A percentile compares a stretch with the other conserved stretches of the same genome.
These are phyloP conservation scores for Euglossa dilemma DNA, from an alignment of 1,140 invertebrate genomes.

Conservation along the genomic window DNA sequence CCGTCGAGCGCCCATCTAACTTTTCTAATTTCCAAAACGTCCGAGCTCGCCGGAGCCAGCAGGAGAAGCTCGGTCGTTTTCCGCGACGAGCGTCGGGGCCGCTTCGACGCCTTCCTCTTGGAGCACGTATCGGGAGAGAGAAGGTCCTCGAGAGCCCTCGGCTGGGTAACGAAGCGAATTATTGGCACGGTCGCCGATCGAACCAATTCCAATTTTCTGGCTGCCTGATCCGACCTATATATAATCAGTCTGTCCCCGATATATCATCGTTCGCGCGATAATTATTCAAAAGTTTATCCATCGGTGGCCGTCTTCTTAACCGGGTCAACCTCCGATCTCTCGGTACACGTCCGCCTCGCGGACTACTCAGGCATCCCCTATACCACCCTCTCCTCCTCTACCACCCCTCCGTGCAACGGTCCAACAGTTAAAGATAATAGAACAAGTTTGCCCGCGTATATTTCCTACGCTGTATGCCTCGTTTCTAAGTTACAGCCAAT, in stretches of 20 bases:
- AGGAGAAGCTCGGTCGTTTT: conserved; percentile 19
- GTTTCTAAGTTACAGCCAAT: conserved; percentile 41
- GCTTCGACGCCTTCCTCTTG: conserved; percentile 36
- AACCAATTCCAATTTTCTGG: conserved; percentile 80
- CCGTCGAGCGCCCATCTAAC: conserved; percentile 22
- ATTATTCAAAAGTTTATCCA: conserved; percentile 79
- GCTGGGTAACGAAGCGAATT: conserved; percentile 64
- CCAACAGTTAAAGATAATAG: conserved; percentile 21
- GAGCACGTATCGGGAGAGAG: conserved; percentile 29
- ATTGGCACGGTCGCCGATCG: conserved; percentile 67
- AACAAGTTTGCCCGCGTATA: conserved; percentile 21
- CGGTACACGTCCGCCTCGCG: background rate
- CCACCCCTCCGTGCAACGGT: background rate
- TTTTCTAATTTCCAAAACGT: conserved; percentile 48
- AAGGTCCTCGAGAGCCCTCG: conserved; percentile 48
- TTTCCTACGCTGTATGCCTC: background rate
- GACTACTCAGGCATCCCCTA: no score
- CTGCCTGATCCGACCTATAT: conserved; percentile 72
- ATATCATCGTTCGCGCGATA: conserved; percentile 70
- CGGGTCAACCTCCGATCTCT: background rate
- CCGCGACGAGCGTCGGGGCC: background rate
- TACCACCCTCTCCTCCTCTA: background rate
- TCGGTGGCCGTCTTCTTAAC: conserved; percentile 12
- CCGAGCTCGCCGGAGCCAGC: background rate
- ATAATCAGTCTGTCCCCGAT: conserved; percentile 65